These are phyloP conservation scores for Sinohyriopsis cumingii DNA, from an alignment of 2,888 invertebrate genomes.

Conservation along the genomic window DNA sequence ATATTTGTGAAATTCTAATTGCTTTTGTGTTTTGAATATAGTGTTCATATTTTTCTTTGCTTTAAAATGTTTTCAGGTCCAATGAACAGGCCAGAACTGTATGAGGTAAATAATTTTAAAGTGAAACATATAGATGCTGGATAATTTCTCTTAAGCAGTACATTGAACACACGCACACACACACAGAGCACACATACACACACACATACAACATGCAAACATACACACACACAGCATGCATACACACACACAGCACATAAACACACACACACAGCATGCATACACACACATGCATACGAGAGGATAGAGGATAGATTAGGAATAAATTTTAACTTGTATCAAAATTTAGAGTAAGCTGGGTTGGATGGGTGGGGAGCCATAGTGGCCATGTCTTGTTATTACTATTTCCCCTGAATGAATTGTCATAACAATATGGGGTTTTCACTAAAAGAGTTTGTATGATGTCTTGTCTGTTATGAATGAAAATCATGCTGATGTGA, in stretches of 20 bases:
- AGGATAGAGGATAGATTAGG: too few relatives aligned
- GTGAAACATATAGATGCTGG: background rate
- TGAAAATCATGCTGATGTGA: too few relatives aligned
- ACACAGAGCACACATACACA: background rate
- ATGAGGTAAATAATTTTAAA: slow-evolving; percentile 55
- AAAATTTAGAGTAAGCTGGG: too few relatives aligned
- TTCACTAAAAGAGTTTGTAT: too few relatives aligned
- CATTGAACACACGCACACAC: background rate
- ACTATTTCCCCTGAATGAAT: too few relatives aligned
- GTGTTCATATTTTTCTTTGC: background rate
- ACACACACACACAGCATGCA: background rate
- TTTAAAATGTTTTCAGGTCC: slow-evolving; percentile 35
- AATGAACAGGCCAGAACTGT: slow-evolving; percentile 59
- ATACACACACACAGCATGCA: background rate
- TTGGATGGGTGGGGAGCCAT: too few relatives aligned
- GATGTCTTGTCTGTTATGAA: too few relatives aligned
- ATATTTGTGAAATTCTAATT: too few relatives aligned
- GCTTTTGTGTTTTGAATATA: too few relatives aligned
- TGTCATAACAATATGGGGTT: too few relatives aligned
- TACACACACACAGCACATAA: background rate
- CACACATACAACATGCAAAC: background rate
- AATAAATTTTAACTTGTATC: too few relatives aligned
- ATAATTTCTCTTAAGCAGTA: background rate
- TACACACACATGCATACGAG: background rate
- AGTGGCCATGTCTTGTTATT: too few relatives aligned